Conservation (phyloP, 2,797 vertebrate genomes). For the Prunella strophiata region DNA sequence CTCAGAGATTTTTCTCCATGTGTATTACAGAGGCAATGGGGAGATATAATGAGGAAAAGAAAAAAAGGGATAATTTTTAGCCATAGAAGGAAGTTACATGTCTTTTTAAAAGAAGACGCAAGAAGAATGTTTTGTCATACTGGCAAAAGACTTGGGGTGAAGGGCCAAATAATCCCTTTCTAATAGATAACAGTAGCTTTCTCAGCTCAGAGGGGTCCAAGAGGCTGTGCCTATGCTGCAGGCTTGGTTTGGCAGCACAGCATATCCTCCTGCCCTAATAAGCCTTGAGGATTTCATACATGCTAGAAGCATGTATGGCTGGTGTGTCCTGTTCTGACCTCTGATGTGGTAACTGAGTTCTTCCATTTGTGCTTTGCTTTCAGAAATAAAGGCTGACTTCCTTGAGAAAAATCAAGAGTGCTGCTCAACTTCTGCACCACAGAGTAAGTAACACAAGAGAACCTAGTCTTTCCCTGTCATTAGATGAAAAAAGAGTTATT, state of each 20-base stretch:
- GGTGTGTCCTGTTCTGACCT: background rate
- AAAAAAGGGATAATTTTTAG: background rate
- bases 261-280: background rate
- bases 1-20: background rate
- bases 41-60: background rate
- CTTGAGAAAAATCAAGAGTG: background rate
- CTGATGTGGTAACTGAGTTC: background rate
- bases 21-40: background rate
- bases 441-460: conserved; percentile 16
- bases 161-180: background rate
- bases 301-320: background rate
- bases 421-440: background rate
- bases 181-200: background rate
- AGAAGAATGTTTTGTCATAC: background rate
- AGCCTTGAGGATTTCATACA: background rate
- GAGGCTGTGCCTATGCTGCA: background rate
- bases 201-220: background rate
- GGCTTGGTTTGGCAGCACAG: background rate
- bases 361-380: conserved; percentile 2
- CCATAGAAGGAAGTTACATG: background rate
- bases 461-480: background rate
- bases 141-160: background rate
- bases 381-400: conserved; percentile 37
- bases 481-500: background rate
- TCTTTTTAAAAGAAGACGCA: background rate